Evolutionary conservation across 2,113 vertebrate genomes (phyloP).

Genomic region (Galemys pyrenaicus): DNA sequence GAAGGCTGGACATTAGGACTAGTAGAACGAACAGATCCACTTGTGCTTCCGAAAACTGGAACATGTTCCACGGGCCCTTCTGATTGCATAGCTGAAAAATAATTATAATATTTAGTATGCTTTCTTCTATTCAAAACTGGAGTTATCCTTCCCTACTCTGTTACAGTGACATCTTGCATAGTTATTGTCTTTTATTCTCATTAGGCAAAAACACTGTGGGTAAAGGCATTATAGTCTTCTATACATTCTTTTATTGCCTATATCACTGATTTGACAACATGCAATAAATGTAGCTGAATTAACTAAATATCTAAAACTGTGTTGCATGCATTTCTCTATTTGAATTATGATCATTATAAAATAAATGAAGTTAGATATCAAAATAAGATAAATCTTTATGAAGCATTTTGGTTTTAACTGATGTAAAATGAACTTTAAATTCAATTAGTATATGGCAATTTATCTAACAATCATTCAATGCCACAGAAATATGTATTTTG

Average conservation of each 20-base stretch:
- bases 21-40: slow-evolving; percentile 97
- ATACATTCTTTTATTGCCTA: background rate
- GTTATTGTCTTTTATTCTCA: background rate
- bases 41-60: slow-evolving; percentile 94
- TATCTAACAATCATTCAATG: background rate
- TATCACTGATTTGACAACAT: background rate
- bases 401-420: background rate
- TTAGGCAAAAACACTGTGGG: background rate
- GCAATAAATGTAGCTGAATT: background rate
- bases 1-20: slow-evolving; percentile 96
- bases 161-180: background rate
- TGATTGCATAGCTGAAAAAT: slow-evolving; percentile 91
- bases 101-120: background rate
- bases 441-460: background rate
- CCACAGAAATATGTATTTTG: slow-evolving; percentile 11
- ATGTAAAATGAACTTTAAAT: background rate
- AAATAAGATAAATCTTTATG: background rate
- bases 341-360: slow-evolving; percentile 20
- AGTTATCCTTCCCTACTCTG: background rate
- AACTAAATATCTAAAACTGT: background rate
- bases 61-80: slow-evolving; percentile 96
- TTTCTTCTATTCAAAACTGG: background rate
- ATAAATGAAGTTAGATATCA: slow-evolving; percentile 7
- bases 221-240: background rate
- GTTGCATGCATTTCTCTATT: background rate